Conservation (phyloP, 2,797 vertebrate genomes). For the Crocidura indochinensis region DNA sequence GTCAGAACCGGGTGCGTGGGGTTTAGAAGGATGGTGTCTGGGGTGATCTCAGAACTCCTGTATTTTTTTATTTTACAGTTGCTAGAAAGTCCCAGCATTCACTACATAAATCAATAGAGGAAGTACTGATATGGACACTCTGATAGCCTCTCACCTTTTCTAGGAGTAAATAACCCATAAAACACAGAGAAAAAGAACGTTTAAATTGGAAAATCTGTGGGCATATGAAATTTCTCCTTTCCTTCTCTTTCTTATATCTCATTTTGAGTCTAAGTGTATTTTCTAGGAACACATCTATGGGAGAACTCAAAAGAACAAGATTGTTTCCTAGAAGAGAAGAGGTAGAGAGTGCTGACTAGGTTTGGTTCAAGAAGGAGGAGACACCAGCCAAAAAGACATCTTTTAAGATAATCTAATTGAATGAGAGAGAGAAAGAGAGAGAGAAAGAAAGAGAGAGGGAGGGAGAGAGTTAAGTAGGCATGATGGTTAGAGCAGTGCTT, state of each 20-base stretch:
- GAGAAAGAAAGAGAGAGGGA: constrained; percentile 2
- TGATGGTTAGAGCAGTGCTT: background rate
- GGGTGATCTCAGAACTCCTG: too few species aligned
- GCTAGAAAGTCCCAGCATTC: background rate
- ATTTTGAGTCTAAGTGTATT: background rate
- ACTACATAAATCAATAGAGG: background rate
- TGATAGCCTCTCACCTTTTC: background rate
- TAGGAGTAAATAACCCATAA: constrained; percentile 37
- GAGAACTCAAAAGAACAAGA: constrained; percentile 46
- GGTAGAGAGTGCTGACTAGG: constrained; percentile 34
- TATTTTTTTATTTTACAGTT: background rate
- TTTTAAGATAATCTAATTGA: constrained; percentile 23
- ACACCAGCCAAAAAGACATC: constrained; percentile 28
- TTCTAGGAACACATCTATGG: constrained; percentile 47
- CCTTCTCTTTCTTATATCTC: constrained; percentile 37
- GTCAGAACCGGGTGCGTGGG: too few species aligned
- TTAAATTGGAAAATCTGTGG: background rate
- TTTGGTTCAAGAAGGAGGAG: constrained; percentile 19
- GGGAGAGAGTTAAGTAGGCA: background rate
- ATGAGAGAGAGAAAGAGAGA: background rate
- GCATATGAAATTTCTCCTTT: background rate
- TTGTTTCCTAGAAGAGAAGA: constrained; percentile 9
- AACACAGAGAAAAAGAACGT: background rate
- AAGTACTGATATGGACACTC: background rate
- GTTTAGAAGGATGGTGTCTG: too few species aligned